These are phyloP conservation scores for Macrophya alboannulata DNA, from an alignment of 2,888 invertebrate genomes.

Conservation along the genomic window DNA sequence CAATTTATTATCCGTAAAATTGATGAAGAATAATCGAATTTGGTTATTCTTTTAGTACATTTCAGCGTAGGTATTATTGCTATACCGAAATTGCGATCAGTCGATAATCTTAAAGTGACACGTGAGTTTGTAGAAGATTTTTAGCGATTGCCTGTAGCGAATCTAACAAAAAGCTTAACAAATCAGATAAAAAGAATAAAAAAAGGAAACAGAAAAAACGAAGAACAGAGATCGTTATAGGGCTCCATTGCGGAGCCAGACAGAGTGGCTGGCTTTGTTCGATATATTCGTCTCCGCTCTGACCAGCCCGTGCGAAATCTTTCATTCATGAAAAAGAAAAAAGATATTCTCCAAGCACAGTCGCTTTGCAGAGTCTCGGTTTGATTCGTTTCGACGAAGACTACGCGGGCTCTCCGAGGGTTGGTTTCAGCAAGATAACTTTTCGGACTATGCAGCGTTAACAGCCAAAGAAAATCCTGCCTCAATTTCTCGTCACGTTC, in stretches of 20 bases:
- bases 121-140: background rate
- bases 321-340: conserved; percentile 42
- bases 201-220: background rate
- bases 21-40: conserved; percentile 10
- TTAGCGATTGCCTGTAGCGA: background rate
- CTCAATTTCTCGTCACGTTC: conserved; percentile 45
- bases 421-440: conserved; percentile 44
- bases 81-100: too few relatives aligned
- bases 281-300: conserved; percentile 30
- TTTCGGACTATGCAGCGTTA: background rate
- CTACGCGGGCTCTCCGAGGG: background rate
- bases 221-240: conserved; percentile 1
- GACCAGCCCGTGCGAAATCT: conserved; percentile 23
- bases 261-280: conserved; percentile 48
- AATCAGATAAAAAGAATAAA: background rate
- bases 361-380: conserved; percentile 20
- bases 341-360: conserved; percentile 2
- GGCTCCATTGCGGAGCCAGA: conserved; percentile 20
- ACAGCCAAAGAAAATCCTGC: conserved; percentile 21
- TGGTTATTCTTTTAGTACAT: too few relatives aligned
- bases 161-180: conserved; percentile 1
- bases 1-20: conserved; percentile 29
- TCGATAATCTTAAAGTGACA: background rate
- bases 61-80: background rate
- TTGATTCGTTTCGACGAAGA: conserved; percentile 38